Evolutionary conservation across 2,888 invertebrate species (phyloP).

Genomic region (Cremastinae sp.): DNA sequence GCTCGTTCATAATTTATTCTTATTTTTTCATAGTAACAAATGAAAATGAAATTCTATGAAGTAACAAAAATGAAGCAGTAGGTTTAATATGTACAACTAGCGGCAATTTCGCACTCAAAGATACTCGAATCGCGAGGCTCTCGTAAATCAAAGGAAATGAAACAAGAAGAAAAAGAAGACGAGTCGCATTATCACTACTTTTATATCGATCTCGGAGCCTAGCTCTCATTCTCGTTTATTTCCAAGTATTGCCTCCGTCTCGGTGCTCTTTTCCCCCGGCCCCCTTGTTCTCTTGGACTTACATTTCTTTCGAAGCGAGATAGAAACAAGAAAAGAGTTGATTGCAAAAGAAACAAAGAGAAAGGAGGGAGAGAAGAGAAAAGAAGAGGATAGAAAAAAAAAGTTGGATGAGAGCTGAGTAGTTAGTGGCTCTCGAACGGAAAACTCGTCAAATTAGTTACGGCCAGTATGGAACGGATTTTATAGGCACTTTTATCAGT

Average conservation of each 20-base stretch:
- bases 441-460: constrained; percentile 65
- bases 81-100: constrained; percentile 3
- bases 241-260: background rate
- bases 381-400: constrained; percentile 35
- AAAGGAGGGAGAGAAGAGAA: background rate
- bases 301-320: constrained; percentile 11
- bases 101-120: constrained; percentile 41
- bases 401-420: constrained; percentile 57
- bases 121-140: constrained; percentile 46
- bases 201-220: constrained; percentile 40
- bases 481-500: constrained; percentile 69
- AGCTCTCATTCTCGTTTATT: constrained; percentile 20
- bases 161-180: constrained; percentile 32
- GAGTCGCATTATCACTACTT: constrained; percentile 47
- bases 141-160: constrained; percentile 50
- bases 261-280: background rate
- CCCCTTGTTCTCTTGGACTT: background rate
- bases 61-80: too few relatives aligned
- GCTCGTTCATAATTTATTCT: too few relatives aligned
- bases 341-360: constrained; percentile 27
- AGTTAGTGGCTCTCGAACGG: constrained; percentile 60
- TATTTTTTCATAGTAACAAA: background rate
- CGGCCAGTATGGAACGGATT: constrained; percentile 66
- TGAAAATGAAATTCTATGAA: background rate
- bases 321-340: constrained; percentile 26